Evolutionary conservation across 2,113 vertebrate genomes (phyloP).

Genomic region (Otocyon megalotis): DNA sequence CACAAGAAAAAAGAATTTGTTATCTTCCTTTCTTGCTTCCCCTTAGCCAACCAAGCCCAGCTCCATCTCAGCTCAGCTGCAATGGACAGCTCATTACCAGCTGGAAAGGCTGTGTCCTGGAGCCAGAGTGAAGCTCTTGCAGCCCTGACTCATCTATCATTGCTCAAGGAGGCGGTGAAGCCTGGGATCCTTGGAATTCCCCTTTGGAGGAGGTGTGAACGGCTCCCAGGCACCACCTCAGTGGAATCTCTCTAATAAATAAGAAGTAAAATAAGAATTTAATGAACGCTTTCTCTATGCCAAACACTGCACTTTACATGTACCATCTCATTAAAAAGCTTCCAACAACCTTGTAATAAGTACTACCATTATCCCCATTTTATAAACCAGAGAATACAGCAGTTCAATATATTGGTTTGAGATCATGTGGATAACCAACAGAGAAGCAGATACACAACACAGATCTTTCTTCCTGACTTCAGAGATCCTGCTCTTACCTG

Average conservation of each 20-base stretch:
- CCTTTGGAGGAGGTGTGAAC: background rate
- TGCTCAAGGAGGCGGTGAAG: constrained; percentile 14
- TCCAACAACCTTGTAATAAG: background rate
- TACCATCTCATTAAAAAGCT: constrained; percentile 33
- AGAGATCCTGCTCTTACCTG: background rate
- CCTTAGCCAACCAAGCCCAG: background rate
- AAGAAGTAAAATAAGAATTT: background rate
- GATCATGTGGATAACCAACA: background rate
- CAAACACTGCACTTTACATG: background rate
- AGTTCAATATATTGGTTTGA: background rate
- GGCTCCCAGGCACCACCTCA: background rate
- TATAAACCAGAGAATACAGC: background rate
- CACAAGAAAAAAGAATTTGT: constrained; percentile 43
- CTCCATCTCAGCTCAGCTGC: constrained; percentile 5
- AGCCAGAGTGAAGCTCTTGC: background rate
- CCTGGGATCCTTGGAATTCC: background rate
- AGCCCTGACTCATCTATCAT: background rate
- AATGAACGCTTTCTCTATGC: background rate
- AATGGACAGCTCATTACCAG: background rate
- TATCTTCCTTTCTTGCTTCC: background rate
- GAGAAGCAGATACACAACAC: background rate
- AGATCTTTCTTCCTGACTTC: background rate
- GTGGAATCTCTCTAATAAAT: background rate
- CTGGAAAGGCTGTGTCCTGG: background rate
- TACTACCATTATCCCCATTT: background rate